Evolutionary conservation across 2,113 vertebrate species (phyloP), one percentile per base, ranked within the genome.

Genomic region (Tauraco erythrolophus): DNA sequence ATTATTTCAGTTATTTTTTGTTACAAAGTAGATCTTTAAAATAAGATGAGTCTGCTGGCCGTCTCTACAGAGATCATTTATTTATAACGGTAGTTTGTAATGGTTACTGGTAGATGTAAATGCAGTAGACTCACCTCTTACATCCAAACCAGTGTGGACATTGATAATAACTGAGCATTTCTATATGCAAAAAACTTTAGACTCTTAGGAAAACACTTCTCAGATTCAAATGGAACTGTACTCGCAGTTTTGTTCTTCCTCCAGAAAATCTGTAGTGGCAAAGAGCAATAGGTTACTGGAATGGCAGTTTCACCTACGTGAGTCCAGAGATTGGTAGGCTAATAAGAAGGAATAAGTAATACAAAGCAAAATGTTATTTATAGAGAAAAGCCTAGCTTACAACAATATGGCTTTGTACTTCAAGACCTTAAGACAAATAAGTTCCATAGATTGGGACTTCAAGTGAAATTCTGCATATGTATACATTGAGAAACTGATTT

Each of bases 21-120:
- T 56, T 46, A 33, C 10, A 45, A 60, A 79, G 5, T 10, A 84
- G 4, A 11, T 31, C 28, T 75, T 78, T 68, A 46, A 89, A 89
- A 43, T 35, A 0, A 43, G 3, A 43, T 69, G 15, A 77, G 10
- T 6, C 24, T 75, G 1, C 16, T 28, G 5, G 6, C 4, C 10
- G 3, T 71, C 6, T 57, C 54, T 45, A 12, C 7, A 61, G 14
- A 75, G 18, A n/a, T 7, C 19, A 15, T 64, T 62, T 92, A 14
- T 91, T 86, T 74, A 41, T 17, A 69, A 3, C 45, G 5, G 5
- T 61, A 31, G 17, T 57, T 79, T 72, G 14, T 27, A 37, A 39
- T 1, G 0, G 0, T 1, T 56, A 27, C 4, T 30, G 4, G 3
- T 58, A 58, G 15, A 4, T 75, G 18, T 54, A 71, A 75, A 46